Percentiles rank a stretch among this genome's conserved stretches.
Evolutionary conservation across 1,140 invertebrate species (phyloP).

Genomic region (Penaeus chinensis): DNA sequence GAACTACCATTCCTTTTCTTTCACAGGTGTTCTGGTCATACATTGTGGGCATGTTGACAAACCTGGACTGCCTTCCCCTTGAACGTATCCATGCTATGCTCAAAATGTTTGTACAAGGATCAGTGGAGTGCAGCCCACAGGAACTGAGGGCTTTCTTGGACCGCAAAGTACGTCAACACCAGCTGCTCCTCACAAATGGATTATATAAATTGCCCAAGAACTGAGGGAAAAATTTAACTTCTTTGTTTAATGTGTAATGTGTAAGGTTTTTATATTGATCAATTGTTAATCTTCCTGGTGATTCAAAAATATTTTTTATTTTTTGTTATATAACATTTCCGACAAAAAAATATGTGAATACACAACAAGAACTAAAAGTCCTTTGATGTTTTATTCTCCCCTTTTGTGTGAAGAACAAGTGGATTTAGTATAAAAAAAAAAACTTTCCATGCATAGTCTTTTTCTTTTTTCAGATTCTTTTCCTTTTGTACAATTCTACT

Average conservation of each 20-base stretch:
- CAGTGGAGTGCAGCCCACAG: conserved; percentile 87
- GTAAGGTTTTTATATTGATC: too few species aligned
- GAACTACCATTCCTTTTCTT: neutral
- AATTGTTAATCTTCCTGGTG: too few species aligned
- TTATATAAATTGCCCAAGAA: conserved; percentile 86
- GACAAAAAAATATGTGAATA: too few species aligned
- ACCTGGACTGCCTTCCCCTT: conserved; percentile 90
- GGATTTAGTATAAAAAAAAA: too few species aligned
- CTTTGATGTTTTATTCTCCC: too few species aligned
- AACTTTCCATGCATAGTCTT: too few species aligned
- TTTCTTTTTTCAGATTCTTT: neutral
- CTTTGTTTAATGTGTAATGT: neutral
- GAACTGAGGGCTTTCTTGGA: conserved; percentile 92
- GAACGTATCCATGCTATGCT: conserved; percentile 97
- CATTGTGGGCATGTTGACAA: conserved; percentile 96
- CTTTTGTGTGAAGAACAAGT: too few species aligned
- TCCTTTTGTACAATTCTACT: neutral
- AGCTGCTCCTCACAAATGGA: conserved; percentile 84
- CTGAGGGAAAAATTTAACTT: neutral
- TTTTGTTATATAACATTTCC: too few species aligned
- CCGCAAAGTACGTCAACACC: conserved; percentile 90
- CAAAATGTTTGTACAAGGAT: conserved; percentile 92
- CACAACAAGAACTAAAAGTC: too few species aligned
- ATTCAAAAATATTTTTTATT: too few species aligned
- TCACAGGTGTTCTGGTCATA: conserved; percentile 91